These are phyloP conservation scores for Gymnopithys bicolor DNA, from an alignment of 2,797 vertebrate genomes.

Conservation along the genomic window DNA sequence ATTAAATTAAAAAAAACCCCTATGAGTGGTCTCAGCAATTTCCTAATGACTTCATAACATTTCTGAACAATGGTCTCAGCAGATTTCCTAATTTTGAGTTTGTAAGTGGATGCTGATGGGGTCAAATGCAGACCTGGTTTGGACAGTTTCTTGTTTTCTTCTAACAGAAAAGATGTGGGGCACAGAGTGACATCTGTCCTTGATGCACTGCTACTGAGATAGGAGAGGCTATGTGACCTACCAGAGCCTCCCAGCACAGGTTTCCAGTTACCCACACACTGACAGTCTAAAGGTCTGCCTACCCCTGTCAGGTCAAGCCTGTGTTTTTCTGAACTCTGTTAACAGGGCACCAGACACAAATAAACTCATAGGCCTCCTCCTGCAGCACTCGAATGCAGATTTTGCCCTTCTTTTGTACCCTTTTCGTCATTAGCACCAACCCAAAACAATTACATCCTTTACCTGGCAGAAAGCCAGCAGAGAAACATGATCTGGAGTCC, in stretches of 20 bases:
- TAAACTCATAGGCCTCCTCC: neutral
- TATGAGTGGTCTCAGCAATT: neutral
- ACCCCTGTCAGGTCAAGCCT: neutral
- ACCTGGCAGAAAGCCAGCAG: neutral
- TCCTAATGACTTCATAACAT: neutral
- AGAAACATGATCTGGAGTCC: neutral
- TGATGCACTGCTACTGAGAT: neutral
- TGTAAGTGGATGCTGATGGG: neutral
- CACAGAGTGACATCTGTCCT: neutral
- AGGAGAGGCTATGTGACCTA: rapidly evolving
- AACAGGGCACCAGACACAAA: rapidly evolving
- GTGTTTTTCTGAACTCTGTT: neutral
- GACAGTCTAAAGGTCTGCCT: neutral
- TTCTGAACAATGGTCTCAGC: neutral
- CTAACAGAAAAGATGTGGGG: neutral
- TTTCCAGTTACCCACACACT: neutral
- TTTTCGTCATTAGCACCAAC: neutral
- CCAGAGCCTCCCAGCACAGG: neutral
- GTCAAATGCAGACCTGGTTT: neutral
- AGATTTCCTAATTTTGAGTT: neutral
- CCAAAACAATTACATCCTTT: neutral
- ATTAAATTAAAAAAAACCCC: neutral
- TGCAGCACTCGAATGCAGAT: neutral
- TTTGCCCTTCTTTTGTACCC: neutral
- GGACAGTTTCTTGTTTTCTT: neutral